A percentile compares a stretch with the other conserved stretches of the same genome.
Evolutionary conservation across 2,113 vertebrate genomes (phyloP).

Genomic region (Budorcas taxicolor): DNA sequence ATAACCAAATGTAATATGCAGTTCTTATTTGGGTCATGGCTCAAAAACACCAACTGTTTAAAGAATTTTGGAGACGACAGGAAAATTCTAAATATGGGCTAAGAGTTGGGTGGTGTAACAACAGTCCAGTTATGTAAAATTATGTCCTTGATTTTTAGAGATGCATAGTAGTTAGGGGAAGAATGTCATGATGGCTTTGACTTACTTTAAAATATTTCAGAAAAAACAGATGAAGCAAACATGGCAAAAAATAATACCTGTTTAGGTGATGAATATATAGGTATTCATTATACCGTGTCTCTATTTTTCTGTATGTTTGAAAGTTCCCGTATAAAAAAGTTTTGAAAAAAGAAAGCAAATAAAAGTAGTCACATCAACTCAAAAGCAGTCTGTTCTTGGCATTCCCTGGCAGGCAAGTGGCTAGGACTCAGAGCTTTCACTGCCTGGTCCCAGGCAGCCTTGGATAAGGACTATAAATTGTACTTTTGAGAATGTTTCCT

Average conservation of each 20-base stretch:
- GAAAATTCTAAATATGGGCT: not conserved
- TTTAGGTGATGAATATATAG: not conserved
- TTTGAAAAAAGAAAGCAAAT: not conserved
- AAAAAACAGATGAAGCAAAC: not conserved
- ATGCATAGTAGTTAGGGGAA: not conserved
- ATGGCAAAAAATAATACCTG: not conserved
- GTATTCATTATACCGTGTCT: not conserved
- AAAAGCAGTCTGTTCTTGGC: not conserved
- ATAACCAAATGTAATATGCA: not conserved
- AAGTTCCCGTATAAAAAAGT: not conserved
- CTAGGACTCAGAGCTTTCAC: not conserved
- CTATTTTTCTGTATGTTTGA: conserved; percentile 6
- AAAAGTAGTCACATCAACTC: not conserved
- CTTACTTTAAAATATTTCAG: not conserved
- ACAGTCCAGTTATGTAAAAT: not conserved
- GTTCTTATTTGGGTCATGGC: not conserved
- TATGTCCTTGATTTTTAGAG: not conserved
- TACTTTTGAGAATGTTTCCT: not conserved
- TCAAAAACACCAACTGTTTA: not conserved
- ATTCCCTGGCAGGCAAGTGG: not conserved
- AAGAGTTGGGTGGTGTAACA: not conserved
- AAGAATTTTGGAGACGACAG: not conserved
- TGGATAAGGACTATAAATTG: not conserved
- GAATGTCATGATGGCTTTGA: not conserved
- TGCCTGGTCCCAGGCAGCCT: not conserved